Conservation (phyloP, 2,888 invertebrate genomes). For the Lepas anatifera region DNA sequence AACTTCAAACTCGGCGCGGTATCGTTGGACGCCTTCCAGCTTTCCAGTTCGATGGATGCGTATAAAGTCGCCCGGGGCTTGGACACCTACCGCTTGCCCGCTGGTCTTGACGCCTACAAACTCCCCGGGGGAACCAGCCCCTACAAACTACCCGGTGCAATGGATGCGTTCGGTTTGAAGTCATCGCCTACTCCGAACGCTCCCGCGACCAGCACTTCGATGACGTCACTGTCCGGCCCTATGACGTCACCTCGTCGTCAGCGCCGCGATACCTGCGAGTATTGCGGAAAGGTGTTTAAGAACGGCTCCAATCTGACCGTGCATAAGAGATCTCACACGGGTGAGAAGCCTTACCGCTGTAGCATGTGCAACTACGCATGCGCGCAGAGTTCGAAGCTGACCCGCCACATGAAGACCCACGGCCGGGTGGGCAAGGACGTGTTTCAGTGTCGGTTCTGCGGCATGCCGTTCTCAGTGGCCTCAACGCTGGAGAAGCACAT, state of each 20-base stretch:
- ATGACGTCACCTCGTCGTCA: constrained; percentile 32
- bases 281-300: constrained; percentile 57
- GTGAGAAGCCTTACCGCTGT: constrained; percentile 98
- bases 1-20: background rate
- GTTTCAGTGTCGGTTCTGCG: constrained; percentile 96
- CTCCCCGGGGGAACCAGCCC: constrained; percentile 29
- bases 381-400: constrained; percentile 90
- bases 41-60: constrained; percentile 27
- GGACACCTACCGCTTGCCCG: background rate
- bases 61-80: background rate
- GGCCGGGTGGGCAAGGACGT: constrained; percentile 96
- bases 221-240: constrained; percentile 19
- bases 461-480: constrained; percentile 99
- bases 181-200: no score
- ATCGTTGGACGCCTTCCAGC: background rate
- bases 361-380: constrained; percentile 93
- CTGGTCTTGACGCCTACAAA: background rate
- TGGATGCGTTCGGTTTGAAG: constrained; percentile 29
- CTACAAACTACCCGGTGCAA: constrained; percentile 29
- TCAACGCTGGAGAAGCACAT: constrained; percentile 99
- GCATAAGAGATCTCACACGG: constrained; percentile 93
- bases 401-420: constrained; percentile 99
- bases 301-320: constrained; percentile 98
- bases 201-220: no score
- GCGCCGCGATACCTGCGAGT: constrained; percentile 86